These are phyloP conservation scores for Cheilosia scutellata DNA, from an alignment of 2,888 invertebrate species.

Conservation along the genomic window DNA sequence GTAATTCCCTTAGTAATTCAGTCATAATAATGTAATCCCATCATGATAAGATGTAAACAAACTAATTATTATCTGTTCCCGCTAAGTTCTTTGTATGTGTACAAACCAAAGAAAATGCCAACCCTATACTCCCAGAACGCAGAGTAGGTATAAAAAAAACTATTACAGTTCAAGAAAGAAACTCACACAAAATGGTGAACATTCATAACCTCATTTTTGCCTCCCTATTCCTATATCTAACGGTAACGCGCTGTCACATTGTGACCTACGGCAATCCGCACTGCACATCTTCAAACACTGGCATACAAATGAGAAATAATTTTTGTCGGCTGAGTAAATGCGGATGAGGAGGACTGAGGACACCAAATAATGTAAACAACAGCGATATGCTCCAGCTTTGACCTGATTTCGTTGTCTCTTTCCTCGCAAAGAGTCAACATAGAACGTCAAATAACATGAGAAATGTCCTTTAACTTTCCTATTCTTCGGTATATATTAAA, in stretches of 20 bases:
- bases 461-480: constrained; percentile 46
- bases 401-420: constrained; percentile 48
- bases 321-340: constrained; percentile 18
- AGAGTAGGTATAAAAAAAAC: neutral
- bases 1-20: neutral
- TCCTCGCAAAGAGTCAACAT: constrained; percentile 2
- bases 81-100: neutral
- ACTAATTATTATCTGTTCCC: neutral
- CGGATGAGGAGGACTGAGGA: neutral
- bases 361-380: constrained; percentile 54
- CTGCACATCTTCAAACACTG: constrained; percentile 29
- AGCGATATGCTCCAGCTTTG: constrained; percentile 44
- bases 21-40: neutral
- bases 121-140: neutral
- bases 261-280: constrained; percentile 27
- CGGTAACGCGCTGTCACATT: constrained; percentile 20
- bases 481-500: neutral
- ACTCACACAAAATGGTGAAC: neutral
- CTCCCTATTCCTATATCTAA: constrained; percentile 1
- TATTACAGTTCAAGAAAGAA: neutral
- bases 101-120: neutral
- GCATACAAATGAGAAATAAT: constrained; percentile 50
- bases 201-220: constrained; percentile 57
- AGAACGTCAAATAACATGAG: neutral
- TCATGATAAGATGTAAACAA: neutral